Conservation (phyloP, 1,140 invertebrate genomes). For the Nasonia longicornis region DNA sequence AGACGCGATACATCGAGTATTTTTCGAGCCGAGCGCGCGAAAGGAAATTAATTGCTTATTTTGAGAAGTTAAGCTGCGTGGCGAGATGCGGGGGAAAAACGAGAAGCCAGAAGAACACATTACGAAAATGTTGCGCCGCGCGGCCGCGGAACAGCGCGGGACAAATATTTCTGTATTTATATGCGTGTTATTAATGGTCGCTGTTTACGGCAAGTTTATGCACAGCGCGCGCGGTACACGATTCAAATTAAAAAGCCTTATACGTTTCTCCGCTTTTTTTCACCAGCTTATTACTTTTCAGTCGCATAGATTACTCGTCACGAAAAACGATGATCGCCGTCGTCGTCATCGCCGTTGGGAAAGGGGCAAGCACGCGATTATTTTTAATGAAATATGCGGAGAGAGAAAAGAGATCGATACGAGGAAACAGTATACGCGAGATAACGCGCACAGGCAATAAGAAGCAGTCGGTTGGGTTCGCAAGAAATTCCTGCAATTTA, state of each 20-base stretch:
- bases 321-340: background rate
- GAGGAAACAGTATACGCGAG: slow-evolving; percentile 5
- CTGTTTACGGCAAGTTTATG: slow-evolving; percentile 12
- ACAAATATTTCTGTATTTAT: slow-evolving; percentile 47
- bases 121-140: slow-evolving; percentile 8
- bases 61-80: background rate
- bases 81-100: background rate
- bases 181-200: slow-evolving; percentile 43
- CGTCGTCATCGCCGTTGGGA: too few relatives aligned
- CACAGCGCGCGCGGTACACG: background rate
- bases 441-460: background rate
- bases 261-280: background rate
- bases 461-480: slow-evolving; percentile 27
- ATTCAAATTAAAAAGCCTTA: slow-evolving; percentile 21
- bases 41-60: slow-evolving; percentile 44
- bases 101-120: background rate
- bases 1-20: slow-evolving; percentile 26
- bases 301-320: background rate
- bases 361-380: background rate
- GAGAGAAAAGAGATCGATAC: slow-evolving; percentile 22
- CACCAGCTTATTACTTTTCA: too few relatives aligned
- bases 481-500: slow-evolving; percentile 45
- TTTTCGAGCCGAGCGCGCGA: slow-evolving; percentile 23
- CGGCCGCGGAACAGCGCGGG: background rate
- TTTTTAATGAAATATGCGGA: slow-evolving; percentile 36